Conservation (phyloP, 2,113 vertebrate species). For the Austrofundulus limnaeus region DNA sequence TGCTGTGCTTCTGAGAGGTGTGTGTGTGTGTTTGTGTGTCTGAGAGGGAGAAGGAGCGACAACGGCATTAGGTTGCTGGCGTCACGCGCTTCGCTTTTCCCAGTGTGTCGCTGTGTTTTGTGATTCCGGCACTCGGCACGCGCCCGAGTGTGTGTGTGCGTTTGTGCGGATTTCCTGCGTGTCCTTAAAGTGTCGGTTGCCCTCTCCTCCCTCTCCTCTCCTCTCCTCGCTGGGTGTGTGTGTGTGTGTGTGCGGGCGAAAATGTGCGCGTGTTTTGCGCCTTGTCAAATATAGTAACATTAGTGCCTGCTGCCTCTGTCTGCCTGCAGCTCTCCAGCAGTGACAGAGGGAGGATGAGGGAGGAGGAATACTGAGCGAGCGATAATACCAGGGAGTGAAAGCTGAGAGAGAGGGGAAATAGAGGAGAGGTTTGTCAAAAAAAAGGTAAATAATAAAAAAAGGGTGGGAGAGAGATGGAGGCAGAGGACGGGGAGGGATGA, state of each 20-base stretch:
- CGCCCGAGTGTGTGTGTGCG: conserved; percentile 38
- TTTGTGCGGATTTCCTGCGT: conserved; percentile 10
- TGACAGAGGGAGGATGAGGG: conserved; percentile 67
- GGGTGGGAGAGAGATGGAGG: conserved; percentile 26
- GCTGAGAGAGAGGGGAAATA: conserved; percentile 17
- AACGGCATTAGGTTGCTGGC: conserved; percentile 61
- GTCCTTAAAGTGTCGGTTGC: conserved; percentile 24
- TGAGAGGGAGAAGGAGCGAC: conserved; percentile 35
- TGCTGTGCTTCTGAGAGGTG: conserved; percentile 50
- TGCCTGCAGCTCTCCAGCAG: conserved; percentile 71
- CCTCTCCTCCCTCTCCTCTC: conserved; percentile 28
- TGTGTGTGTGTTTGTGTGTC: conserved; percentile 46
- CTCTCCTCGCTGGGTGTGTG: too few species aligned
- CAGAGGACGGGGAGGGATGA: conserved; percentile 17
- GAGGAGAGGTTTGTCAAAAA: conserved; percentile 17
- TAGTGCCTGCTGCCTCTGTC: conserved; percentile 73
- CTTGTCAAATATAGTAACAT: conserved; percentile 81
- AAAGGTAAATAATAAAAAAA: conserved; percentile 20
- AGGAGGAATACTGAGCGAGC: conserved; percentile 60
- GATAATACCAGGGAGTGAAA: conserved; percentile 51
- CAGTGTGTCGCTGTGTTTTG: conserved; percentile 73
- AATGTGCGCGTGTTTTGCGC: conserved; percentile 37
- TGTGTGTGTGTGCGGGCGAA: conserved; percentile 67
- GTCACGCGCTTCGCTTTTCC: conserved; percentile 62
- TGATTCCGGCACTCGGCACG: conserved; percentile 71